Evolutionary conservation across 2,113 vertebrate genomes (phyloP).

Genomic region (Oncorhynchus mykiss): DNA sequence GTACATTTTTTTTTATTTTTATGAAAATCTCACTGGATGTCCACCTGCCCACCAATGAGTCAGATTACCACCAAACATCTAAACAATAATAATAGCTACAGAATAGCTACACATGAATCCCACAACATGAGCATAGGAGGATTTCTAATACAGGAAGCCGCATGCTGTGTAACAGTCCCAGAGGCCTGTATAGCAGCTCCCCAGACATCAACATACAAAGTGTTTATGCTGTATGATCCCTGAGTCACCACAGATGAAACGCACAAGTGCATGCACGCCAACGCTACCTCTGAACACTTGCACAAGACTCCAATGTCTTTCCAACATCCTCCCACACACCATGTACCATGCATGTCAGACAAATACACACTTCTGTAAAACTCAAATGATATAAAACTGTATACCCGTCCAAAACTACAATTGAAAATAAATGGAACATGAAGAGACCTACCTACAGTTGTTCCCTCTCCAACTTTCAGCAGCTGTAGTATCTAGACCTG

Average conservation of each 20-base stretch:
- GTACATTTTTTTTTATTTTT: no score
- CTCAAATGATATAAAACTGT: conserved; percentile 6
- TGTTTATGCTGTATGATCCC: conserved; percentile 33
- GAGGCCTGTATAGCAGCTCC: not conserved
- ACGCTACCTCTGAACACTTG: not conserved
- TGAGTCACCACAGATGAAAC: conserved; percentile 55
- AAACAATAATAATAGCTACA: not conserved
- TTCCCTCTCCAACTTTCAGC: conserved; percentile 27
- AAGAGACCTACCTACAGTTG: conserved; percentile 26
- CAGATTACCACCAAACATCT: not conserved
- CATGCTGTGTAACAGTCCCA: conserved; percentile 4
- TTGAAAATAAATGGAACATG: conserved; percentile 8
- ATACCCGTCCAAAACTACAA: not conserved
- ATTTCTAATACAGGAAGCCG: no score
- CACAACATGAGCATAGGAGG: conserved; percentile 1
- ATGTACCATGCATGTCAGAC: conserved; percentile 33
- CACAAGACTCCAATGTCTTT: not conserved
- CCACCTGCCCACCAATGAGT: not conserved
- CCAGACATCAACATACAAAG: conserved; percentile 11
- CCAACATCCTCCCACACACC: conserved; percentile 46
- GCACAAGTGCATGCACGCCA: conserved; percentile 16
- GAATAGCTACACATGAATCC: not conserved
- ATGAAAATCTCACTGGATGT: not conserved
- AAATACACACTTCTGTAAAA: conserved; percentile 1
- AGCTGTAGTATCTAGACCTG: conserved; percentile 19